These are phyloP conservation scores for Macquaria australasica DNA, from an alignment of 2,113 vertebrate genomes.

Conservation along the genomic window DNA sequence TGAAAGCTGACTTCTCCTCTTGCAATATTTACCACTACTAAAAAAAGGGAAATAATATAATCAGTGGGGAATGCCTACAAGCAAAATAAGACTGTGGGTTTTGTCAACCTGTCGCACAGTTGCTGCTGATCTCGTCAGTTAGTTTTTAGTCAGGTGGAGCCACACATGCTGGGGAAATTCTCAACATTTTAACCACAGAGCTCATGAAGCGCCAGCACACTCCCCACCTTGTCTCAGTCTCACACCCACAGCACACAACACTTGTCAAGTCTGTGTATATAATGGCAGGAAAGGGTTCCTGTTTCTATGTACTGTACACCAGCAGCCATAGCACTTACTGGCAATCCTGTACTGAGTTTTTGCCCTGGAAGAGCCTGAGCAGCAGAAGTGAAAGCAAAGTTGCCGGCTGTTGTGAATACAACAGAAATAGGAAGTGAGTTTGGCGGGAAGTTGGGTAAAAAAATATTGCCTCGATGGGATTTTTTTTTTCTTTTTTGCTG, in stretches of 20 bases:
- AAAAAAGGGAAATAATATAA: not conserved
- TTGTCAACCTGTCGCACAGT: not conserved
- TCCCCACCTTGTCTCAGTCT: not conserved
- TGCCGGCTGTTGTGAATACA: not conserved
- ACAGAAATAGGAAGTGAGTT: constrained; percentile 43
- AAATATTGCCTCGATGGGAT: not conserved
- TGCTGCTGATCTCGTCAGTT: not conserved
- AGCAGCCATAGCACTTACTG: no score
- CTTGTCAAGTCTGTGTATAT: not conserved
- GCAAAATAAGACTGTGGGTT: not conserved
- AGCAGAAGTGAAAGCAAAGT: constrained; percentile 65
- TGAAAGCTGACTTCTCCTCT: not conserved
- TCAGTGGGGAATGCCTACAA: not conserved
- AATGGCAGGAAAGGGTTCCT: constrained; percentile 11
- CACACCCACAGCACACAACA: not conserved
- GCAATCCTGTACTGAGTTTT: no score
- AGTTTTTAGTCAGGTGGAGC: not conserved
- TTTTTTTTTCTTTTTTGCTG: not conserved
- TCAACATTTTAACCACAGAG: constrained; percentile 31
- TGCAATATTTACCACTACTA: not conserved
- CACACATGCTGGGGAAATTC: constrained; percentile 48
- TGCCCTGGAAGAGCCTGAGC: not conserved
- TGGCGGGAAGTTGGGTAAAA: not conserved
- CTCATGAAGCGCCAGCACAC: not conserved
- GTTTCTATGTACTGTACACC: not conserved